A percentile compares a stretch with the other conserved stretches of the same genome.
Conservation (phyloP, 1,140 invertebrate genomes). For the Drosophila hydei region DNA sequence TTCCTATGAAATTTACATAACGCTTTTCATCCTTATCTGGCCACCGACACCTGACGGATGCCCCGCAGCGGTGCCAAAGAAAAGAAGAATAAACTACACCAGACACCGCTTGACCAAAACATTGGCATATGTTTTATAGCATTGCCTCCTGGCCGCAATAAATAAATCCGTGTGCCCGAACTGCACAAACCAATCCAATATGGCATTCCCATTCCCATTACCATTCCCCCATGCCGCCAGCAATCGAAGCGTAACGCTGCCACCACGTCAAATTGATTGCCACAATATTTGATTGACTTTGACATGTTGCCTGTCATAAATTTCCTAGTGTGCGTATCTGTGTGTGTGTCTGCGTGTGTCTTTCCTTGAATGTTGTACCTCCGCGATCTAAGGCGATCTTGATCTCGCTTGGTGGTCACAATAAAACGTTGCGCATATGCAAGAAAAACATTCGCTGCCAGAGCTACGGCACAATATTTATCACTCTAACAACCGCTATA, state of each 20-base stretch:
- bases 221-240: slow-evolving; percentile 26
- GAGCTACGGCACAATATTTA: slow-evolving; percentile 2
- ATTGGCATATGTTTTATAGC: slow-evolving; percentile 76
- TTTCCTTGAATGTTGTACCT: slow-evolving; percentile 20
- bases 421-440: slow-evolving; percentile 35
- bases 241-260: slow-evolving; percentile 63
- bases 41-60: slow-evolving; percentile 65
- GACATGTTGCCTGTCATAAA: slow-evolving; percentile 83
- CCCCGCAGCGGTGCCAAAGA: slow-evolving; percentile 72
- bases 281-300: slow-evolving; percentile 83
- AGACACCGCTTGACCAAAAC: slow-evolving; percentile 34
- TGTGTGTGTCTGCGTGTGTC: no score
- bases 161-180: slow-evolving; percentile 63
- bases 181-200: slow-evolving; percentile 14
- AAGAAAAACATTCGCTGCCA: slow-evolving; percentile 14
- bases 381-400: slow-evolving; percentile 29
- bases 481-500: neutral
- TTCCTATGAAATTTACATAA: slow-evolving; percentile 80
- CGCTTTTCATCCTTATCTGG: slow-evolving; percentile 78
- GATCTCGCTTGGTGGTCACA: slow-evolving; percentile 46
- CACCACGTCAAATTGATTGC: slow-evolving; percentile 81
- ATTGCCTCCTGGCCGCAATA: slow-evolving; percentile 58
- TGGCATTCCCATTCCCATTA: neutral
- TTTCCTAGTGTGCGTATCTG: slow-evolving; percentile 30
- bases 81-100: neutral